Conservation (phyloP, 2,797 vertebrate species). For the Florisuga fusca region DNA sequence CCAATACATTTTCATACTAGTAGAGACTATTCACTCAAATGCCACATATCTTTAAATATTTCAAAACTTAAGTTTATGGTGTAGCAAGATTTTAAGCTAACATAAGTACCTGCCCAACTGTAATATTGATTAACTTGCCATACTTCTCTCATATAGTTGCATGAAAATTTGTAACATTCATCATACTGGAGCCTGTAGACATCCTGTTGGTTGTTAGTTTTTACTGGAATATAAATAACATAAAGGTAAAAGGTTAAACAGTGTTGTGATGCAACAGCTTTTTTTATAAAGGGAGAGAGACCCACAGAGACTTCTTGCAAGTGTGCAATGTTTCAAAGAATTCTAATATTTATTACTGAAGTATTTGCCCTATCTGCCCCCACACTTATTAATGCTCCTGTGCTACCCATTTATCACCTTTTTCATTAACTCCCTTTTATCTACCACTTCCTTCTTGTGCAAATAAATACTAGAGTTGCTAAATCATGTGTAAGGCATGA, state of each 20-base stretch:
- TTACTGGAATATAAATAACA: slow-evolving; percentile 6
- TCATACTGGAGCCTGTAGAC: not conserved
- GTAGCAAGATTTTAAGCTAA: not conserved
- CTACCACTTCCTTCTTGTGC: not conserved
- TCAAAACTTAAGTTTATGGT: not conserved
- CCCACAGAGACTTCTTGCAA: not conserved
- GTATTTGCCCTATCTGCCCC: not conserved
- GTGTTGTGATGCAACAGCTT: not conserved
- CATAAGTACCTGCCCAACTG: not conserved
- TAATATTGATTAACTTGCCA: not conserved
- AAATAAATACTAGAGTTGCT: not conserved
- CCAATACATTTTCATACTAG: not conserved
- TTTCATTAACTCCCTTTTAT: not conserved
- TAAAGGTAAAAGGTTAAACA: not conserved
- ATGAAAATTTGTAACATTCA: not conserved
- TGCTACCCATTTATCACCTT: not conserved
- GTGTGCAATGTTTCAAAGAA: not conserved
- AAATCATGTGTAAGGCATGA: not conserved
- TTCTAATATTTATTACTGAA: slow-evolving; percentile 14
- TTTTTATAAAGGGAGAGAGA: not conserved
- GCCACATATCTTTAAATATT: not conserved
- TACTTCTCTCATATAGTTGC: not conserved
- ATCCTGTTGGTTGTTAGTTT: not conserved
- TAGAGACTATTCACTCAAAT: not conserved
- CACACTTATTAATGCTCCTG: not conserved